phyloP scores from a whole-genome alignment of 30 jellyfish, hydroid and myxozoan genomes.

The Rhopilema esculentum region DNA sequence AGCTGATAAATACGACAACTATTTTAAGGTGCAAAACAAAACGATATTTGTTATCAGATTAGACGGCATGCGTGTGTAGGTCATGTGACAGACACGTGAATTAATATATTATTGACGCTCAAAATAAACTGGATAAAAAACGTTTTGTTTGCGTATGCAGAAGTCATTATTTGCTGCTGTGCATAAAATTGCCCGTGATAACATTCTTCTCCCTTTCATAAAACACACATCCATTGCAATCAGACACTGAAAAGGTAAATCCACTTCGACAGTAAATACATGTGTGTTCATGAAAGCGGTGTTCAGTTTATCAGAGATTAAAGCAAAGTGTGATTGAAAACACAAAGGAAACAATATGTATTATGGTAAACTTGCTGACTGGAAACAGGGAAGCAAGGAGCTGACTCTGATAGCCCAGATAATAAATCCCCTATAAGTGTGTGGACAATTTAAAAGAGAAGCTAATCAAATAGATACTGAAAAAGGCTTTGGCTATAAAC shows the following conservation, averaged over 20 bases:
- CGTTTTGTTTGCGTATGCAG: not conserved
- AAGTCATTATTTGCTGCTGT: not conserved
- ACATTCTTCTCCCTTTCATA: not conserved
- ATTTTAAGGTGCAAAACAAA: constrained; percentile 22
- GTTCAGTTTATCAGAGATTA: not conserved
- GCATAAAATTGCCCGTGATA: not conserved
- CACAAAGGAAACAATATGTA: not conserved
- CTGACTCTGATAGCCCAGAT: not conserved
- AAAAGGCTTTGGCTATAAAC: too few species aligned
- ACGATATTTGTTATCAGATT: constrained; percentile 17
- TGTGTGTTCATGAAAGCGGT: not conserved
- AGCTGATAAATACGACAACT: constrained; percentile 39
- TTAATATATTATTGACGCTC: constrained; percentile 28
- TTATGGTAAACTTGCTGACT: not conserved
- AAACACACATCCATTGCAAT: not conserved
- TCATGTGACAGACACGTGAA: constrained; percentile 58
- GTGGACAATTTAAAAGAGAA: too few species aligned
- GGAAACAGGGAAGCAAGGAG: not conserved
- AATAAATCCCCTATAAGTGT: too few species aligned
- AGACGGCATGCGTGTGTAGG: constrained; percentile 38
- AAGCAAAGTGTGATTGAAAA: not conserved
- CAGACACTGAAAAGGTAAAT: not conserved
- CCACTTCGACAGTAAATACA: not conserved
- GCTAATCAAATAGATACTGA: too few species aligned
- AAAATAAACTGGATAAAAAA: constrained; percentile 3